These are phyloP conservation scores for Philaethria dido DNA, from an alignment of 2,888 invertebrate species.

Conservation along the genomic window DNA sequence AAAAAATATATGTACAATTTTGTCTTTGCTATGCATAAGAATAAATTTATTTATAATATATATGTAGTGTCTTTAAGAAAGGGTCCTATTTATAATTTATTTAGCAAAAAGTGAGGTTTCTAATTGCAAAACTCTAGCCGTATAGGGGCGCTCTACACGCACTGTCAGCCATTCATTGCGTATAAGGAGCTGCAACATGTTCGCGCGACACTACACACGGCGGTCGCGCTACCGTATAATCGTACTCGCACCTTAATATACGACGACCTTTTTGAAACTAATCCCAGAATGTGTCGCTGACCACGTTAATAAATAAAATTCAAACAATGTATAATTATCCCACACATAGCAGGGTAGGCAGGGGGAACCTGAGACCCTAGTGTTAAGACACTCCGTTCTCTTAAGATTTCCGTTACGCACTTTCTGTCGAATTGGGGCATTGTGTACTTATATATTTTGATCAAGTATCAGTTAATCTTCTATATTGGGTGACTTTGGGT, in stretches of 20 bases:
- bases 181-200: constrained; percentile 65
- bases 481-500: too few species aligned
- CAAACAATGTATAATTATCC: constrained; percentile 3
- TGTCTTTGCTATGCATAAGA: neutral
- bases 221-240: constrained; percentile 47
- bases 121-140: constrained; percentile 41
- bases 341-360: too few species aligned
- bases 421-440: too few species aligned
- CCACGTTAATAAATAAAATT: constrained; percentile 7
- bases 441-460: too few species aligned
- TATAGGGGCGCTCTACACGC: constrained; percentile 48
- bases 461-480: too few species aligned
- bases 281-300: constrained; percentile 20
- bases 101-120: constrained; percentile 39
- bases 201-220: constrained; percentile 52
- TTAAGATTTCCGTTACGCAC: too few species aligned
- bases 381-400: too few species aligned
- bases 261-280: constrained; percentile 39
- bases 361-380: too few species aligned
- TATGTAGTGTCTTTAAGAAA: neutral
- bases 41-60: neutral
- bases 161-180: constrained; percentile 56
- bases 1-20: neutral
- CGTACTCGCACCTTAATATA: constrained; percentile 48
- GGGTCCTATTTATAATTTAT: constrained; percentile 36